Evolutionary conservation across 2,113 vertebrate species (phyloP), one percentile per base, ranked within the genome.

Genomic region (Chamaea fasciata): DNA sequence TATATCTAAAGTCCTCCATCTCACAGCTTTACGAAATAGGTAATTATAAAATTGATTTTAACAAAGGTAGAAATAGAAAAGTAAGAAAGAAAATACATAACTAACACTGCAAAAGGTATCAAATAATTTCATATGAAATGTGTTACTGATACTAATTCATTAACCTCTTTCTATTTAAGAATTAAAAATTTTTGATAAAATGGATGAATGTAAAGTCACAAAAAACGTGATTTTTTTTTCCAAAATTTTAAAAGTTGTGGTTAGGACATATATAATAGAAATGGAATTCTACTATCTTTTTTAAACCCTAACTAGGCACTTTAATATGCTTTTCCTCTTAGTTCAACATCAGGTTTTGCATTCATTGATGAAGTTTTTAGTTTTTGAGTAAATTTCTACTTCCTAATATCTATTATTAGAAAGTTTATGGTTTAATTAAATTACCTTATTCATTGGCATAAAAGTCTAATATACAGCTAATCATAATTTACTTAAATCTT

Each of bases 401-500:
- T 80, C 13, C 8, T 91, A 76, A 89, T 89, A 33, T 56, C 37
- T 90, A n/a, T 79, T 91, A 76, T 83, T 65, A 52, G 55, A 26
- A 90, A 62, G 28, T 71, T 92, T 83, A 84, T 69, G 7, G 46
- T 82, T 92, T 86, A 86, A 92, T 87, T 91, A 88, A 78, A 84
- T 86, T 77, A 68, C 3, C 7, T 59, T 86, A 81, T 89, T 79
- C 78, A 91, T 67, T 88, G 90, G 3, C 26, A 67, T 76, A 33
- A 41, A 82, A 86, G 92, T 79, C 27, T 50, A 76, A 80, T 23
- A 37, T 22, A 59, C 21, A 24, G 15, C 20, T 79, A 68, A 35
- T 81, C 4, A 46, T 83, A 88, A 81, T 15, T 78, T 75, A 22
- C 4, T 8, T 8, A 74, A n/a, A 30, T 28, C 24, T 81, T 69